phyloP scores from a whole-genome alignment of 1,140 invertebrate genomes.

The Ceratoteleas bidentatus region DNA sequence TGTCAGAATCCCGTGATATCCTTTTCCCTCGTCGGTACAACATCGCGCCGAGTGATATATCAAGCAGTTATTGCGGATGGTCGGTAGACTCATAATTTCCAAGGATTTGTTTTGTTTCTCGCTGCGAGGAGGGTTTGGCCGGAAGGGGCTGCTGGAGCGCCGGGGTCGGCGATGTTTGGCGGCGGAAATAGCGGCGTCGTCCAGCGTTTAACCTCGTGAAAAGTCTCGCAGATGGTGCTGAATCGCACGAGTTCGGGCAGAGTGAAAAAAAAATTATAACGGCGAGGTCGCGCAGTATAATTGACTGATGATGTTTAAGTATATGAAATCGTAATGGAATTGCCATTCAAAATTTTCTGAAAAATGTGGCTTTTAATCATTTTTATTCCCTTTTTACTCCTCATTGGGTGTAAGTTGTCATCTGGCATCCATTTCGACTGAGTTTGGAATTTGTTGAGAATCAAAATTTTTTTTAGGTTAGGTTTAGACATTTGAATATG shows the following conservation, averaged over 20 bases:
- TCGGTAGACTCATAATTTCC: conserved; percentile 66
- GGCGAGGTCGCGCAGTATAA: background rate
- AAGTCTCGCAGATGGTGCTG: conserved; percentile 52
- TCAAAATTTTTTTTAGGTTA: too few species aligned
- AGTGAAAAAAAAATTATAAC: conserved; percentile 15
- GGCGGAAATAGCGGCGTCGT: conserved; percentile 72
- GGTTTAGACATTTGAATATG: too few species aligned
- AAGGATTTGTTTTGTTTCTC: conserved; percentile 66
- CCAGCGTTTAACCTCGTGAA: conserved; percentile 70
- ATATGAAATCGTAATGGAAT: conserved; percentile 11
- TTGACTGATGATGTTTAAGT: conserved; percentile 12
- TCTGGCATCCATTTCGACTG: too few species aligned
- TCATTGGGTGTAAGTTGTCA: too few species aligned
- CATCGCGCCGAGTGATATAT: conserved; percentile 59
- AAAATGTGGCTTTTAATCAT: too few species aligned
- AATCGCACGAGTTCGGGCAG: conserved; percentile 14
- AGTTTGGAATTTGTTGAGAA: too few species aligned
- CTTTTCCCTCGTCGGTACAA: conserved; percentile 47
- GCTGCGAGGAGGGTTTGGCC: conserved; percentile 34
- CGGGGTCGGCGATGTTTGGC: conserved; percentile 70
- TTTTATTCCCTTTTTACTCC: too few species aligned
- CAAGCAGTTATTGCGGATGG: conserved; percentile 64
- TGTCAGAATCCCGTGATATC: conserved; percentile 57
- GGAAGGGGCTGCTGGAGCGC: conserved; percentile 51
- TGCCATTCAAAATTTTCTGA: conserved; percentile 21